Conservation (phyloP, 2,797 vertebrate genomes). For the Thamnophis elegans region DNA sequence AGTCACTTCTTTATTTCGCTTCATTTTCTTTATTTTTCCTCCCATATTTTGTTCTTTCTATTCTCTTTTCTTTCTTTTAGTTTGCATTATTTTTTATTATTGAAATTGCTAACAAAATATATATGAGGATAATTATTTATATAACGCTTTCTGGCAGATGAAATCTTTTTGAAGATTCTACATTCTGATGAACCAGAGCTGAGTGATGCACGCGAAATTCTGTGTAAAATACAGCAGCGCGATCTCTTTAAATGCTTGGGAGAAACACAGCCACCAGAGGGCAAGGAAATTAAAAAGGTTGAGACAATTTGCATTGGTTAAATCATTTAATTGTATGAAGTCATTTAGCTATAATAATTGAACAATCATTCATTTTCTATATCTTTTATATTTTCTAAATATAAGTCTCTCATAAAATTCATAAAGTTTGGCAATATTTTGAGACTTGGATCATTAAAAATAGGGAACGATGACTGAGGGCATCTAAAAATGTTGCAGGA, state of each 20-base stretch:
- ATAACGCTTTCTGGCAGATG: slow-evolving; percentile 73
- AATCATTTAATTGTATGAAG: not conserved
- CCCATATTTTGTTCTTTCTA: not conserved
- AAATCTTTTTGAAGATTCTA: slow-evolving; percentile 88
- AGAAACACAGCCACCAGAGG: slow-evolving; percentile 76
- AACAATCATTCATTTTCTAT: not conserved
- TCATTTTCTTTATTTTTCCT: not conserved
- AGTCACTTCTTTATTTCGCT: not conserved
- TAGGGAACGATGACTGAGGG: not conserved
- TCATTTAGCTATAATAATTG: not conserved
- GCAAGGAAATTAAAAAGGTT: slow-evolving; percentile 71
- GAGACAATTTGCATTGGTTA: slow-evolving; percentile 10
- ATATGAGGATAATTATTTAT: not conserved
- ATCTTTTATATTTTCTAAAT: not conserved
- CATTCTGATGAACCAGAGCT: slow-evolving; percentile 78
- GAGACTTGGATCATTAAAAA: not conserved
- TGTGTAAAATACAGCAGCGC: slow-evolving; percentile 81
- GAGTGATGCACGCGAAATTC: slow-evolving; percentile 76
- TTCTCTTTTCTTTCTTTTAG: not conserved
- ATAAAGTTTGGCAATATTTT: not conserved
- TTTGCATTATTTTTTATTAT: not conserved
- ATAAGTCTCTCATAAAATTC: not conserved
- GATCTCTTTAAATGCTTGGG: slow-evolving; percentile 89
- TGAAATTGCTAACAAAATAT: not conserved
- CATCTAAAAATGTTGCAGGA: not conserved